These are phyloP conservation scores for Lysandra bellargus DNA, from an alignment of 2,888 invertebrate species.

Conservation along the genomic window DNA sequence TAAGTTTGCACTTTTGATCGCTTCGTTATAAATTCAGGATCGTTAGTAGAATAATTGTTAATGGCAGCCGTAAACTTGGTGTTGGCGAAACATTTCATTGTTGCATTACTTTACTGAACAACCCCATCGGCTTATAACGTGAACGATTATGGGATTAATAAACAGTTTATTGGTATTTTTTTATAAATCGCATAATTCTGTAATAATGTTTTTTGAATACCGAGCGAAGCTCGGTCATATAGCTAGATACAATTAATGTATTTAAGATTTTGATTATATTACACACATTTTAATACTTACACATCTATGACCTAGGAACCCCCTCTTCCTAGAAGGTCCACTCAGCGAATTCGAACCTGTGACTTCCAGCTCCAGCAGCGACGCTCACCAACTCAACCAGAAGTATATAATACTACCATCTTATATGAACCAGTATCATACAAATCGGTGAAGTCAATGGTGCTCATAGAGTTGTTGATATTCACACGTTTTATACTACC, in stretches of 20 bases:
- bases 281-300: too few species aligned
- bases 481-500: neutral
- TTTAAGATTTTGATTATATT: too few species aligned
- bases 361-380: too few species aligned
- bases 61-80: neutral
- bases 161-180: neutral
- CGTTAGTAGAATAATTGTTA: slow-evolving; percentile 26
- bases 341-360: too few species aligned
- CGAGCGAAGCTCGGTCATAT: too few species aligned
- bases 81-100: neutral
- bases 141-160: neutral
- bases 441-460: neutral
- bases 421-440: neutral
- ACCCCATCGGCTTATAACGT: neutral
- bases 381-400: neutral
- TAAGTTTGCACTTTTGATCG: neutral
- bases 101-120: neutral
- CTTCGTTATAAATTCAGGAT: slow-evolving; percentile 1
- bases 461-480: neutral
- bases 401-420: neutral
- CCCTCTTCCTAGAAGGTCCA: too few species aligned
- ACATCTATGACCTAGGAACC: too few species aligned
- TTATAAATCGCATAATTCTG: too few species aligned
- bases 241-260: too few species aligned
- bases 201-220: too few species aligned